Evolutionary conservation across 2,113 vertebrate species (phyloP), one percentile per base, ranked within the genome.

Genomic region (Crotophaga sulcirostris): DNA sequence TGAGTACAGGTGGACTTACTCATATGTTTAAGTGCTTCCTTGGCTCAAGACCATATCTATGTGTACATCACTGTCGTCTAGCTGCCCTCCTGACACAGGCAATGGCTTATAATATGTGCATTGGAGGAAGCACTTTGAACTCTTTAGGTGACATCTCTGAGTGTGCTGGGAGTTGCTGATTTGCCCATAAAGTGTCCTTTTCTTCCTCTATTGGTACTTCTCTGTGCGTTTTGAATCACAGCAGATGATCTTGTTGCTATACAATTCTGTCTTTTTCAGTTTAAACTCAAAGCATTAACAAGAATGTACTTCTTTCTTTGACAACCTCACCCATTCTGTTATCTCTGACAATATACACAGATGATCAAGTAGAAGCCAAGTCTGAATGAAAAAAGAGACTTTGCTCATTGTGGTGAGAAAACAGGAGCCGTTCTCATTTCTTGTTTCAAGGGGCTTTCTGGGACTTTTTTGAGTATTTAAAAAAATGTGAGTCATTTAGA

Each of bases 211-310:
- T 87, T 81, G 86, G 90, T 90, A 84, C 47, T 81, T 89, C 45
- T 97, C 94, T 97, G 96, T 75, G 96, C 97, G 98, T 98, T 97
- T 98, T 95, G 90, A 94, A 70, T 80, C 84, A 83, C 78, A 96
- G 93, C 87, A 97, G 95, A 62, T 67, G 33, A 31, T 72, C 38
- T 52, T 59, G 33, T 85, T 93, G 70, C 68, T 64, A 25, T 70
- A 63, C 13, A 74, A 44, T 84, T 72, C 31, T 33, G n/a, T 23
- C 13, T 13, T 45, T n/a, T 89, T n/a, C 19, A 17, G 23, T 34
- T 86, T 84, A 84, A 86, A 70, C n/a, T 63, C 47, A 44, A 44
- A 72, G 28, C 31, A 36, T 74, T 87, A 78, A 64, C 24, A 67
- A 76, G 58, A 81, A 63, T 21, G 14, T 34, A 54, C 2, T 94